Conservation (phyloP, 2,888 invertebrate species). For the Drosophila antonietae region DNA sequence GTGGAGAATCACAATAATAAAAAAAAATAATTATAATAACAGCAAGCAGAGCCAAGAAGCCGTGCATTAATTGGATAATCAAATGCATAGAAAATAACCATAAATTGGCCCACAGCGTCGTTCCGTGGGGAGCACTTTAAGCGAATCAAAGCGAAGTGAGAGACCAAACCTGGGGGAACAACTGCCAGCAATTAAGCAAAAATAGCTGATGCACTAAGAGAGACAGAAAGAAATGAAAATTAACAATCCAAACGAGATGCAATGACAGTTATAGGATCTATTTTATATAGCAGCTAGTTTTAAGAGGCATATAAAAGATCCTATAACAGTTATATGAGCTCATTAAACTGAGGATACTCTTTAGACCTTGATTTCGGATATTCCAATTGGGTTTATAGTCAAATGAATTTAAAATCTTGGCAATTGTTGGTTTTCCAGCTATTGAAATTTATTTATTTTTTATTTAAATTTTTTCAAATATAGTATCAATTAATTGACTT, state of each 20-base stretch:
- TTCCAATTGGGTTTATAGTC: not conserved
- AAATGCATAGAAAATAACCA: constrained; percentile 44
- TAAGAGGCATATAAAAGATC: not conserved
- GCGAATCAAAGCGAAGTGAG: constrained; percentile 36
- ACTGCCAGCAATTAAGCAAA: constrained; percentile 38
- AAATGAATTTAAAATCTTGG: not conserved
- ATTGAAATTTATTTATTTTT: not conserved
- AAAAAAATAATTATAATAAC: constrained; percentile 20
- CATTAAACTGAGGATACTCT: not conserved
- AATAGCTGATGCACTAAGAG: constrained; percentile 27
- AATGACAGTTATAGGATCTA: not conserved
- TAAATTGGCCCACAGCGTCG: constrained; percentile 46
- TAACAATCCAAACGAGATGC: not conserved
- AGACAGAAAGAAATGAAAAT: not conserved
- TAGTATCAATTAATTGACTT: not conserved
- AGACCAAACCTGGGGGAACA: constrained; percentile 21
- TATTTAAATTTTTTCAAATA: not conserved
- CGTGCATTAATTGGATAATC: constrained; percentile 68
- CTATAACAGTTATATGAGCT: not conserved
- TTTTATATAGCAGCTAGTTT: not conserved
- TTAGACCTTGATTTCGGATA: not conserved
- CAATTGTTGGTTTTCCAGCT: not conserved
- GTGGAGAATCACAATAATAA: constrained; percentile 25
- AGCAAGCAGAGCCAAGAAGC: constrained; percentile 18
- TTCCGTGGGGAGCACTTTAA: constrained; percentile 48